Evolutionary conservation across 2,113 vertebrate genomes (phyloP), one percentile per base, ranked within the genome.

Genomic region (Triplophysa dalaica): DNA sequence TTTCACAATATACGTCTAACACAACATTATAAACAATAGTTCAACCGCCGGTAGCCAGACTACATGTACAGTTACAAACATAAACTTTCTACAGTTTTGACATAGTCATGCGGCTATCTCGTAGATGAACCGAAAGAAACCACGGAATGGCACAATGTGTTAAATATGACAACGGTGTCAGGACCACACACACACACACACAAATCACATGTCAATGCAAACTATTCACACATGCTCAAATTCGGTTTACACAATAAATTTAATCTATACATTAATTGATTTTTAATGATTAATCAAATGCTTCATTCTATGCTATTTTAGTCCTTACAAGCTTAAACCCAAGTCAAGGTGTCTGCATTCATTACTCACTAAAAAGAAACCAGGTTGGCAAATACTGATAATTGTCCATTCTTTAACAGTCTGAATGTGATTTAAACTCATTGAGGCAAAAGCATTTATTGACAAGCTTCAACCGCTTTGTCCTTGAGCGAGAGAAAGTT

Each of bases 121-220:
- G 75, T 63, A 64, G 68, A 77, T 77, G 78, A 22, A 70, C 73
- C 62, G 68, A 63, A 77, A 62, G 87, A 69, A 84, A 87, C 79
- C 85, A 83, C 66, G 21, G 66, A 70, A 43, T 67, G 82, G 85
- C 29, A 81, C 79, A 87, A 52, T 26, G 43, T 19, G 45, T 52
- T 13, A 75, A 66, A 38, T 24, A 19, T 21, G 2, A 14, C 9
- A 9, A 22, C 17, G 50, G 56, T 58, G 58, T 70, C n/a, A 21
- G 22, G 50, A 41, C 58, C 22, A n/a, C 22, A 62, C 24, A 50
- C 26, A 26, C 26, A 26, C 26, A 56, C 19, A 43, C 22, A 6
- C n/a, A 73, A 26, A 10, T 14, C 62, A 5, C 21, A 62, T 19
- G 48, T 1, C 62, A 66, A 77, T 11, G 48, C 48, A 50, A 50